Percentiles rank a stretch among this genome's conserved stretches.
Conservation (phyloP, 2,888 invertebrate genomes). For the Diabrotica balteata region DNA sequence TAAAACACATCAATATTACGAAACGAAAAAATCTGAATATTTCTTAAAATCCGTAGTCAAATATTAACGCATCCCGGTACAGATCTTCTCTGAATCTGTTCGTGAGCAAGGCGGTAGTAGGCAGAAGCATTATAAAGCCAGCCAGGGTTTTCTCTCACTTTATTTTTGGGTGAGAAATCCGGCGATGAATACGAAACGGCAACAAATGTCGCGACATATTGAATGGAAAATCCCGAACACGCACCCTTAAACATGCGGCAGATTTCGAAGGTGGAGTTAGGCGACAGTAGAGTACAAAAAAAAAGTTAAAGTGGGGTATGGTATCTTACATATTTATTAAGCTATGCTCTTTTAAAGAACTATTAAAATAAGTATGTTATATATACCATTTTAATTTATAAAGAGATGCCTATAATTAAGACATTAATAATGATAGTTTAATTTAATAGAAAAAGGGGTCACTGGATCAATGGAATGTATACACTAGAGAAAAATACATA, state of each 20-base stretch:
- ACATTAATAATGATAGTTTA: too few relatives aligned
- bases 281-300: neutral
- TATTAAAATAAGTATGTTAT: too few relatives aligned
- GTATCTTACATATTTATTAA: neutral
- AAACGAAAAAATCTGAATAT: neutral
- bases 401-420: too few relatives aligned
- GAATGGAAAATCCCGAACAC: constrained; percentile 43
- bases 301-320: neutral
- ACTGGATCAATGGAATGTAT: too few relatives aligned
- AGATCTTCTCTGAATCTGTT: neutral
- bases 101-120: neutral
- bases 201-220: constrained; percentile 62
- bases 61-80: constrained; percentile 5
- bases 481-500: too few relatives aligned
- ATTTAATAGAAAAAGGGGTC: too few relatives aligned
- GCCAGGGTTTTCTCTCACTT: constrained; percentile 38
- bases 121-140: constrained; percentile 1
- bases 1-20: too few relatives aligned
- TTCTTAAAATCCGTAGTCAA: neutral
- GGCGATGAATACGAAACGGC: constrained; percentile 67
- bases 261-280: constrained; percentile 30
- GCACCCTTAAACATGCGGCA: constrained; percentile 36
- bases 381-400: too few relatives aligned
- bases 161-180: constrained; percentile 52
- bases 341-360: too few relatives aligned